Evolutionary conservation across 2,888 invertebrate species (phyloP), one percentile per base, ranked within the genome.

Genomic region (Protodeltote pygarga): DNA sequence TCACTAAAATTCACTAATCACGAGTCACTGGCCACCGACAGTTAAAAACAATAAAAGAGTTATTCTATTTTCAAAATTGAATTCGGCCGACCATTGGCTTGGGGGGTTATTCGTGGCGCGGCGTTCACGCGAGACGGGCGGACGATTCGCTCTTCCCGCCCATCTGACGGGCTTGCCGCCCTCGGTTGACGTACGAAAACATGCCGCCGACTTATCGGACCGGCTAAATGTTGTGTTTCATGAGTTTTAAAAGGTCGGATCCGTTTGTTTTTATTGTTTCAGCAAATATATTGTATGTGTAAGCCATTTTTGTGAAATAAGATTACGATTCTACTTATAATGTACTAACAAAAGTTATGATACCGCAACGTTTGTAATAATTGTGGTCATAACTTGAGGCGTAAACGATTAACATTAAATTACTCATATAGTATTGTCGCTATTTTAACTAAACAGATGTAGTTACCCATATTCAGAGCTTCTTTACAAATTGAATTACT

Each of bases 141-240:
- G 77, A 70, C 73, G 75, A 75, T 69, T 68, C 79, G 77, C 71
- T 69, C 65, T 75, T 74, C 71, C 78, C 82, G 84, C 75, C 73
- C 83, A 73, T 85, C 80, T 89, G 88, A 77, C 88, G 87, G 68
- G 73, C 67, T 62, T 67, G 76, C 74, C 79, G 80, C 74, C 62
- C 54, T 57, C 53, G 40, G 44, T n/a, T 50, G 47, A 48, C 51
- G 57, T 55, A 48, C 58, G 59, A 64, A 62, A 61, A 52, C 64
- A 67, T 63, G n/a, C n/a, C 45, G 55, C 41, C 46, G 46, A 38
- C 41, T 53, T 53, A 68, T 47, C 51, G 42, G 33, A 62, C 47
- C 41, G 33, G 23, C 27, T 53, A 55, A 55, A 62, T 39, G 50
- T 27, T 52, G 44, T 44, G 16, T 45, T 62, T 42, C 21, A 42